Conservation (phyloP, 1,140 invertebrate species). For the Lamellibrachia luymesi region DNA sequence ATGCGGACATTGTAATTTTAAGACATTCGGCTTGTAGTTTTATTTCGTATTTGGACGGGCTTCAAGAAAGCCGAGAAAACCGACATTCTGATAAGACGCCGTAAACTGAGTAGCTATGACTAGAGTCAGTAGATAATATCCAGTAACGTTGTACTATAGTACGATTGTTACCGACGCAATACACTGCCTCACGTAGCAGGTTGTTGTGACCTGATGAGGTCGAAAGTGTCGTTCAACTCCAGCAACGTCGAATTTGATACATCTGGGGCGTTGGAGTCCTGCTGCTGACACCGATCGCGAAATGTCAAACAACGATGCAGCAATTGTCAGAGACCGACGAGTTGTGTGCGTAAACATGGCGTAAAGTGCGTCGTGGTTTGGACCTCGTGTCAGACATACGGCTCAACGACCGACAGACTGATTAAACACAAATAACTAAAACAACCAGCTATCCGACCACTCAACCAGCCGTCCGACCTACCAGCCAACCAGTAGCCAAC, state of each 20-base stretch:
- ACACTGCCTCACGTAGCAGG: background rate
- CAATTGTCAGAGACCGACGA: background rate
- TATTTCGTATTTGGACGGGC: no score
- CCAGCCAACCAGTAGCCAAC: background rate
- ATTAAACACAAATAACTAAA: background rate
- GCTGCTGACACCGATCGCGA: background rate
- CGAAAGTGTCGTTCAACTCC: background rate
- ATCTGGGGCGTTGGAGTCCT: background rate
- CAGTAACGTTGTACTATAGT: no score
- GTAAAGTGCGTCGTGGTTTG: background rate
- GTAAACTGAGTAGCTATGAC: no score
- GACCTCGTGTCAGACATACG: background rate
- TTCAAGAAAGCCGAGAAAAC: no score
- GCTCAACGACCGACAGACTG: background rate
- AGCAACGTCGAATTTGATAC: background rate
- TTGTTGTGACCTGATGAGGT: background rate
- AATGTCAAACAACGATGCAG: background rate
- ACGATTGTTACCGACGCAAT: no score
- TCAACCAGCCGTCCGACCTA: background rate
- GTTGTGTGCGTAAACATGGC: background rate
- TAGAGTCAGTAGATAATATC: no score
- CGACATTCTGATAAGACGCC: no score
- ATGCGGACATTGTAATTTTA: no score
- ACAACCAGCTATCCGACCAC: background rate
- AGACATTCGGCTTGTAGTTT: no score